Evolutionary conservation across 2,888 invertebrate species (phyloP), one percentile per base, ranked within the genome.

Genomic region (Diplolepis rosae): DNA sequence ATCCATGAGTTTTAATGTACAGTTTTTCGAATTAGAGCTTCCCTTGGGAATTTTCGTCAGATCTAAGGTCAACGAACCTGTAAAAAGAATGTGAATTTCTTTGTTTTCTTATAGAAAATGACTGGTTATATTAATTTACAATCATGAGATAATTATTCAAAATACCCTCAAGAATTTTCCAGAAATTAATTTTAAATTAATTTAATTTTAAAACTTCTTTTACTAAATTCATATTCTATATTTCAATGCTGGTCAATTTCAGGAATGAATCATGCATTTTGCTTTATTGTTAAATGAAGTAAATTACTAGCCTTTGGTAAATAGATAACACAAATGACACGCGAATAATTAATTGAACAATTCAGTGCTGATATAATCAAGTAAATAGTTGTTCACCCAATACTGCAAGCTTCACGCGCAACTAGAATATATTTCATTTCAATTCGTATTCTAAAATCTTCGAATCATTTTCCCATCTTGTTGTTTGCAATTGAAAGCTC

Each of bases 11-110:
- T 89, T 86, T 22, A 91, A 75, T 1, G 85, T 87, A 80, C 93
- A 93, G 39, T 88, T 85, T 22, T 89, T 85, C 0, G 91, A 80
- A 13, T 87, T 85, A 65, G 89, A 89, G 4, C 91, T 90, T n/a
- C 92, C 93, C 70, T 90, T 89, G 0, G 92, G 91, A 87, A 95
- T 90, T 72, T 89, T 89, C 30, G 92, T 90, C 24, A 95, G 85
- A 82, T 94, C 92, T 27, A 94, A 83, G 18, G 90, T 90, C 18
- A 93, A 70, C 5, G 91, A 89, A 28, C 93, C 94, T 93, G 80
- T 42, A 3, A 51, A 30, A 32, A 18, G n/a, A n/a, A n/a, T n/a
- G n/a, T n/a, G n/a, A n/a, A n/a, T n/a, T n/a, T n/a, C n/a, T n/a
- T n/a, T n/a, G n/a, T n/a, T n/a, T n/a, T n/a, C n/a, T n/a, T n/a